Base-by-base conservation (phyloP, 2,797 vertebrate genomes). In the Chloroceryle amazona region DNA sequence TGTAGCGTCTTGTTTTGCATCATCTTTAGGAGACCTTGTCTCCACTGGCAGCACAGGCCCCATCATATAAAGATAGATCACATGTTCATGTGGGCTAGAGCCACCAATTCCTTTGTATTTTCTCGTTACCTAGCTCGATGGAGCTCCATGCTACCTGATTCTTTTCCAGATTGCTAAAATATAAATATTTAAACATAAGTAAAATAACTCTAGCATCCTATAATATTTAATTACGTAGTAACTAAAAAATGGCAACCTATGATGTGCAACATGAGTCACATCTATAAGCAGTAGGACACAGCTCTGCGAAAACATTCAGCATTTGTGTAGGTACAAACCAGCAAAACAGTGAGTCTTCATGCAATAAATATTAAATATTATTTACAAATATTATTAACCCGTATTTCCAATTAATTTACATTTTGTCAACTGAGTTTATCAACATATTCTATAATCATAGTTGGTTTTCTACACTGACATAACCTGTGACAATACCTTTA, bases 381-480 rank as follows among this genome's bases (percentile, higher is more conserved):
- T 31, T 15, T 47, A 54, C 39, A 39, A 78, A 57, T 41, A 47
- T 35, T 51, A 39, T 31, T 49, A 65, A 49, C 5, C 2, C 10
- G 1, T 57, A 49, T 71, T 84, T 92, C 41, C 8, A 26, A n/a
- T 63, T 57, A 57, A 70, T 76, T 73, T 63, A 28, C 2, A 11
- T 61, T 54, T 78, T 78, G 63, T n/a, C 8, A 33, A 41, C 8
- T 25, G 74, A 67, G 2, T 49, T 81, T 54, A n/a, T 63, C 25
- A 54, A 28, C 2, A 17, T 0, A 0, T 46, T 79, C 44, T 57
- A 25, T 37, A 90, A 58, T 13, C 3, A 2, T 3, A 10, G 19
- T 3, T 41, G 16, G 3, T 51, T 65, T 80, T 51, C 42, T 73
- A 35, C 13, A 19, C 18, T 22, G 35, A 51, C 8, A 3, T 46